These are phyloP conservation scores for Dasyornis broadbenti DNA, from an alignment of 2,113 vertebrate genomes.

Conservation along the genomic window DNA sequence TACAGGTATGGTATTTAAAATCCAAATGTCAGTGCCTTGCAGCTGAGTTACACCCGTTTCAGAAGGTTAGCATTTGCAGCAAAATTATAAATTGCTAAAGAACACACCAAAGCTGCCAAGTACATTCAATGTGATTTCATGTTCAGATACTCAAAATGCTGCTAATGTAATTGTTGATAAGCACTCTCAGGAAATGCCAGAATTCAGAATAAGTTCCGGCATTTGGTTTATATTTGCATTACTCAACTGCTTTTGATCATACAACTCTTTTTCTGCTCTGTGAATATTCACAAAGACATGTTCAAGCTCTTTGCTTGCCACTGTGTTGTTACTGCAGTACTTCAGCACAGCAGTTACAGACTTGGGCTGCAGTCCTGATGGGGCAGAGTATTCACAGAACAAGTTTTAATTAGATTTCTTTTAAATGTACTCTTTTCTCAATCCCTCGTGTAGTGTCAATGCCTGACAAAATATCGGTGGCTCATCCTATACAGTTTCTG, in stretches of 20 bases:
- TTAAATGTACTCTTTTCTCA: background rate
- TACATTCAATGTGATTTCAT: background rate
- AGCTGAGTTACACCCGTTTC: background rate
- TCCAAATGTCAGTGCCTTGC: background rate
- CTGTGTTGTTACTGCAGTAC: background rate
- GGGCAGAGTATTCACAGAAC: background rate
- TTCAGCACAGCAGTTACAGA: background rate
- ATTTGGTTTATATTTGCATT: background rate
- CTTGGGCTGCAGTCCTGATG: background rate
- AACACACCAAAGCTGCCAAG: background rate
- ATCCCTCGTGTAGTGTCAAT: background rate
- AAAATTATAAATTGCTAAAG: background rate
- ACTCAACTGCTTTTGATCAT: background rate
- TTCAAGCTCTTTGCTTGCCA: background rate
- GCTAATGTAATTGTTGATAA: background rate
- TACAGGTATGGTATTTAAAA: background rate
- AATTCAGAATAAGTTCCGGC: background rate
- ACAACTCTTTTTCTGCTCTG: background rate
- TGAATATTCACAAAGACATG: background rate
- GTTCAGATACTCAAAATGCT: background rate
- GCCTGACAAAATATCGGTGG: background rate
- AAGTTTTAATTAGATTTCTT: background rate
- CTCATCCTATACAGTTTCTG: fast-evolving
- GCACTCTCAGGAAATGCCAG: background rate
- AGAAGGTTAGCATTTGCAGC: background rate